phyloP scores from a whole-genome alignment of 2,888 invertebrate species.

The Acleris holmiana region DNA sequence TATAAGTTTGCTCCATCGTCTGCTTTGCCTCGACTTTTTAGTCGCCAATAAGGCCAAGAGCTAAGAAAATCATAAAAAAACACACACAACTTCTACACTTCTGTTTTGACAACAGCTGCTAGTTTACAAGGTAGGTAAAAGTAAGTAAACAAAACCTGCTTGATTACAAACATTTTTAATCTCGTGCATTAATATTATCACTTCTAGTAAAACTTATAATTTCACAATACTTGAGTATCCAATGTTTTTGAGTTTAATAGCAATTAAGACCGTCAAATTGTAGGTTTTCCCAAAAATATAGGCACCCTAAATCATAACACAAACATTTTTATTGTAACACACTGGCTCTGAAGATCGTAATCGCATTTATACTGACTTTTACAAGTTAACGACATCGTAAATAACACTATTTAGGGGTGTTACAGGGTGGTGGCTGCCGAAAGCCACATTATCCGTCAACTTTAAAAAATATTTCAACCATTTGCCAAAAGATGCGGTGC shows the following conservation, averaged over 20 bases:
- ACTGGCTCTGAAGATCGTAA: constrained; percentile 53
- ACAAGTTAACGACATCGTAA: constrained; percentile 68
- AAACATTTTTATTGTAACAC: constrained; percentile 48
- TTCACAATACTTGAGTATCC: no score
- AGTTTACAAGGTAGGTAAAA: no score
- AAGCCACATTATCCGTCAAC: constrained; percentile 3
- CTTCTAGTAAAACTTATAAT: no score
- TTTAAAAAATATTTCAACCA: constrained; percentile 15
- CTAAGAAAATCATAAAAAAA: no score
- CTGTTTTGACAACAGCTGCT: no score
- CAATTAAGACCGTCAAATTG: constrained; percentile 35
- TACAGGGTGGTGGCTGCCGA: neutral
- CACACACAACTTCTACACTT: no score
- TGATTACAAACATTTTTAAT: no score
- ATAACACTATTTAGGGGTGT: constrained; percentile 50
- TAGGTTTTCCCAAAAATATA: constrained; percentile 25
- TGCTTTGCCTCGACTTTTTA: no score
- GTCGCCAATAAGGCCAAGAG: no score
- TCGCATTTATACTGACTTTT: constrained; percentile 64
- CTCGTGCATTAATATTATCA: no score
- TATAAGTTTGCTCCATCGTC: no score
- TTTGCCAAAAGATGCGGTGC: neutral
- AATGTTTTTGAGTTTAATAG: neutral
- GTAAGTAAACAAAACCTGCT: no score
- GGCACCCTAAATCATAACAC: constrained; percentile 43